Conservation (phyloP, 2,888 invertebrate species). For the Drosophila aldrichi region DNA sequence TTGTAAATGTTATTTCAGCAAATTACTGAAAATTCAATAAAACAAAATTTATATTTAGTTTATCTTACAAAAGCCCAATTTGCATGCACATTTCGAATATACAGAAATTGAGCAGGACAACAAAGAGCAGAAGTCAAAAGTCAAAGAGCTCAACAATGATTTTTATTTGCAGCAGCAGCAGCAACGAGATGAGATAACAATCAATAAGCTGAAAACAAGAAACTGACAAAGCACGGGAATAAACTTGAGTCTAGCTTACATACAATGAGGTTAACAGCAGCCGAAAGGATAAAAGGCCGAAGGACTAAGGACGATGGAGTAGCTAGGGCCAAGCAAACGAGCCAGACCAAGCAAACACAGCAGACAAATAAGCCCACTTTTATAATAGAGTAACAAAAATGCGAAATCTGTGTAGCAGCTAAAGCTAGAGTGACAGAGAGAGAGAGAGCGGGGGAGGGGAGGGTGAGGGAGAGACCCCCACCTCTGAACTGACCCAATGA, state of each 20-base stretch:
- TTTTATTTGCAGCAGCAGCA: constrained; percentile 32
- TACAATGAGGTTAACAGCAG: constrained; percentile 52
- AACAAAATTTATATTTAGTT: too few species aligned
- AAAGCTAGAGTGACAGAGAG: too few species aligned
- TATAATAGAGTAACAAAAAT: constrained; percentile 79
- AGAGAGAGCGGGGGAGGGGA: too few species aligned
- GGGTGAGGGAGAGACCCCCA: constrained; percentile 5
- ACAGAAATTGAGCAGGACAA: background rate
- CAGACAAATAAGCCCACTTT: constrained; percentile 71
- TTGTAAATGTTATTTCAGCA: background rate
- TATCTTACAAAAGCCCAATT: constrained; percentile 3
- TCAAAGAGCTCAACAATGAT: constrained; percentile 43
- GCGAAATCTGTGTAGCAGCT: constrained; percentile 39
- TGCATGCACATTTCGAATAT: constrained; percentile 9
- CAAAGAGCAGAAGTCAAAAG: constrained; percentile 38
- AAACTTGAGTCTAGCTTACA: constrained; percentile 40
- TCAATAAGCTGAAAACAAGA: constrained; percentile 57
- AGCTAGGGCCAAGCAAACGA: constrained; percentile 23
- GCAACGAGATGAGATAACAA: constrained; percentile 49
- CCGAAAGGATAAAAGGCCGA: constrained; percentile 23
- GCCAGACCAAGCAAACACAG: constrained; percentile 16
- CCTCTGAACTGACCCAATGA: constrained; percentile 68
- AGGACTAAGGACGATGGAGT: background rate
- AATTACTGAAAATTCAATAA: background rate
- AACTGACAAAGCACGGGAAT: constrained; percentile 54